Conservation (phyloP, 2,113 vertebrate genomes). For the Oriolus oriolus region DNA sequence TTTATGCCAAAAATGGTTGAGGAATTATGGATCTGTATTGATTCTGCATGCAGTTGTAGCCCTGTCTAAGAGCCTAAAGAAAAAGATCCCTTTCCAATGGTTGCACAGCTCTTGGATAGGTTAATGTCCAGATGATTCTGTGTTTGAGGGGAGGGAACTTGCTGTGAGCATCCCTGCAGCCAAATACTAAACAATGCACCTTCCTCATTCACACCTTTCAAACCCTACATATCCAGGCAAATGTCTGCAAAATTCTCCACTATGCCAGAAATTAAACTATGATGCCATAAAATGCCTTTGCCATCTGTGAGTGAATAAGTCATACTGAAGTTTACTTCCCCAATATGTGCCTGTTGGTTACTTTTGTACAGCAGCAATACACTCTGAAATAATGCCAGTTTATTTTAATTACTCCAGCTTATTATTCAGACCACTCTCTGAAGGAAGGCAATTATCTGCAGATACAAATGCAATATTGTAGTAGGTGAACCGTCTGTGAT, state of each 20-base stretch:
- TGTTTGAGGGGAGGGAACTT: background rate
- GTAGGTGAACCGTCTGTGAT: conserved; percentile 58
- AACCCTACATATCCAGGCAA: background rate
- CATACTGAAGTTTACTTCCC: conserved; percentile 26
- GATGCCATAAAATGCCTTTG: conserved; percentile 22
- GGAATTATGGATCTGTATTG: background rate
- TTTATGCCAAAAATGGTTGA: background rate
- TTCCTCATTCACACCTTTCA: background rate
- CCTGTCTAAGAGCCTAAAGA: background rate
- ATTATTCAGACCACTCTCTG: conserved; percentile 54
- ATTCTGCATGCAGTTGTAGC: background rate
- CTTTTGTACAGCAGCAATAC: conserved; percentile 30
- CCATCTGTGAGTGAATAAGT: conserved; percentile 38
- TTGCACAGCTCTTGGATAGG: background rate
- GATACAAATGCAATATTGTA: conserved; percentile 61
- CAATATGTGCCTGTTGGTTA: conserved; percentile 32
- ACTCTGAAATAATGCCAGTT: conserved; percentile 58
- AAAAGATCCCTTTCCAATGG: background rate
- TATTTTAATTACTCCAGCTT: conserved; percentile 66
- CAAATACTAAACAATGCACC: background rate
- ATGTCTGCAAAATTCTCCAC: background rate
- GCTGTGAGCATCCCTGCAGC: background rate
- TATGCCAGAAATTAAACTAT: background rate
- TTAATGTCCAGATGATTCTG: background rate
- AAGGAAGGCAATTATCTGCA: conserved; percentile 66